These are phyloP conservation scores for Pogonophryne albipinna DNA, from an alignment of 2,797 vertebrate genomes.

Conservation along the genomic window DNA sequence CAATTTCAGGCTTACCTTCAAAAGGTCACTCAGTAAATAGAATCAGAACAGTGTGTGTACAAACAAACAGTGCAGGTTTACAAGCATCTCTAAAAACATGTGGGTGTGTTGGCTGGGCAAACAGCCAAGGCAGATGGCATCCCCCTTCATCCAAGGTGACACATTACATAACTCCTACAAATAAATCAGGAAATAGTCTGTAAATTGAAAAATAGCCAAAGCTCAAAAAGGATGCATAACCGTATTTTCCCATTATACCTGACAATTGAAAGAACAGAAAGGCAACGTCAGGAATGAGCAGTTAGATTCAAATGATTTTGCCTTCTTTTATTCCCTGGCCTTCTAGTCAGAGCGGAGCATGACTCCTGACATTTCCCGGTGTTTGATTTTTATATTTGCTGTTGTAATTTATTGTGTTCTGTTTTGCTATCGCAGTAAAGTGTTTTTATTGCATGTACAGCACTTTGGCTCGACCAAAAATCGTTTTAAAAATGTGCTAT, in stretches of 20 bases:
- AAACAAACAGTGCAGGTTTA: constrained; percentile 8
- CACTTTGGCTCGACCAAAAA: no score
- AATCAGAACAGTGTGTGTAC: constrained; percentile 7
- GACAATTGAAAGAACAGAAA: not conserved
- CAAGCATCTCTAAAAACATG: constrained; percentile 1
- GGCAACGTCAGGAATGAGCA: not conserved
- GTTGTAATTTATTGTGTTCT: no score
- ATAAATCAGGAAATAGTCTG: constrained; percentile 2
- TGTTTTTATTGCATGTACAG: no score
- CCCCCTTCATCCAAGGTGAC: constrained; percentile 1
- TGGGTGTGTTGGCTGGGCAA: constrained; percentile 31
- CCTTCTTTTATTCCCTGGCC: not conserved
- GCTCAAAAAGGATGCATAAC: not conserved
- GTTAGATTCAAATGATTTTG: not conserved
- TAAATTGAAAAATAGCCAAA: not conserved
- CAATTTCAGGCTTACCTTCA: not conserved
- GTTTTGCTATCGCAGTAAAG: no score
- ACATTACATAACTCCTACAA: not conserved
- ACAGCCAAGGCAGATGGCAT: constrained; percentile 29
- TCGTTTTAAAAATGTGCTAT: no score
- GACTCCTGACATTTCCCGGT: no score
- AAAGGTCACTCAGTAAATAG: constrained; percentile 8
- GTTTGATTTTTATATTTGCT: no score
- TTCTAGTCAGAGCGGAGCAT: no score
- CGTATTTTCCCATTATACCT: not conserved